Evolutionary conservation across 2,888 invertebrate species (phyloP), one percentile per base, ranked within the genome.

Genomic region (Dione vanillae): DNA sequence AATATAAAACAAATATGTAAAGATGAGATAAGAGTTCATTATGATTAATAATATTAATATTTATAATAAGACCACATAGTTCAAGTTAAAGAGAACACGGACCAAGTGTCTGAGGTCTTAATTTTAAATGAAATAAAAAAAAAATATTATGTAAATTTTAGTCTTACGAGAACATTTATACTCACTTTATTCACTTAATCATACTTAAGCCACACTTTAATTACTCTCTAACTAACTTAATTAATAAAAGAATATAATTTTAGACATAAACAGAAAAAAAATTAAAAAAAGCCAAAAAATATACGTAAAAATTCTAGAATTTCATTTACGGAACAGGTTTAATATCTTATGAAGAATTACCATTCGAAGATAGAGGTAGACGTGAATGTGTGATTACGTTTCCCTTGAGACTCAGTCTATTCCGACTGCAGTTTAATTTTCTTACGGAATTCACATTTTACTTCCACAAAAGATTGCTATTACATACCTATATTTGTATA

Each of bases 311-410:
- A 84, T 84, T 83, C 35, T 56, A 27, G 82, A 81, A 84, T 87
- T 85, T 84, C 84, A 88, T 87, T 83, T 84, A 80, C 76, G 83
- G 85, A 88, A 87, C 88, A 86, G 83, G 83, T 88, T 87, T 88
- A 87, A 88, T 87, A 86, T 84, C 83, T 85, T 84, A 84, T 81
- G 81, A 80, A 82, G 80, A 77, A 78, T 73, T 75, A 80, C 79
- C 56, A 16, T 56, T 56, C 56, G 37, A 67, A 74, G 74, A 75
- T 71, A 76, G 77, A 79, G 76, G 69, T 58, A 62, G 75, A 65
- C 75, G 66, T 59, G 43, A 37, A 74, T 49, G 45, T 66, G 70
- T 66, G 70, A 66, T 66, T 70, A 40, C 70, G 59, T 47, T 45
- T 43, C 66, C 61, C 61, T 51, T 10, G 40, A 14, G 58, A 58